Percentiles rank a stretch among this genome's conserved stretches.
Conservation (phyloP, 2,113 vertebrate genomes). For the Hippocampus zosterae region DNA sequence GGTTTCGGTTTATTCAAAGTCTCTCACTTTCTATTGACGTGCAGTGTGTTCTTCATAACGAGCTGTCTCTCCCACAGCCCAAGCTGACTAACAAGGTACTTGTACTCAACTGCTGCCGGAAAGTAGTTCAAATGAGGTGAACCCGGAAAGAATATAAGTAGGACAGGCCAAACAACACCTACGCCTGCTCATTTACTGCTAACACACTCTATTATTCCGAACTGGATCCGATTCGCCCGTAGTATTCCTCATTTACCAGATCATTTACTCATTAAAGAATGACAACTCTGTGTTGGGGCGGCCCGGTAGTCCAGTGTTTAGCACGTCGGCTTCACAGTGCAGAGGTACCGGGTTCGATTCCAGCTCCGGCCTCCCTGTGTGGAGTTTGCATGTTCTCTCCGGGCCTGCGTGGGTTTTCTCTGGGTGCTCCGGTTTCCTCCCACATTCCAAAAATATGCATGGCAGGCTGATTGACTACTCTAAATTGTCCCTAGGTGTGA, state of each 20-base stretch:
- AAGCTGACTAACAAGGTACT: conserved; percentile 54
- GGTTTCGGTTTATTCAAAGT: conserved; percentile 15
- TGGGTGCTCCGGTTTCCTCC: no score
- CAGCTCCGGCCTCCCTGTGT: no score
- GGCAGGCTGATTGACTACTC: no score
- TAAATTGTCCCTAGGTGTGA: no score
- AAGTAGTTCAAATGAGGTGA: conserved; percentile 51
- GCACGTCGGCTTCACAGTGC: no score
- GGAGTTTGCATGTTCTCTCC: no score
- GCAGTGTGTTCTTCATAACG: conserved; percentile 51
- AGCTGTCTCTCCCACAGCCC: conserved; percentile 50
- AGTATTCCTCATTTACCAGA: conserved; percentile 32
- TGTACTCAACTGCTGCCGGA: conserved; percentile 51
- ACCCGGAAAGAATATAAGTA: conserved; percentile 43
- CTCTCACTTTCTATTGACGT: conserved; percentile 30
- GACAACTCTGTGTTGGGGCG: conserved; percentile 37
- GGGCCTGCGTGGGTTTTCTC: no score
- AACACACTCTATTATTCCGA: conserved; percentile 34
- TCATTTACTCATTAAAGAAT: conserved; percentile 39
- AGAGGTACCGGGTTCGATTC: no score
- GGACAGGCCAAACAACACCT: conserved; percentile 50
- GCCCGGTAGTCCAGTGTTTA: no score
- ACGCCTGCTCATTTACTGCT: conserved; percentile 21
- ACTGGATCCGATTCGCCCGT: conserved; percentile 37
- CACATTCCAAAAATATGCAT: no score